Conservation (phyloP, 2,888 invertebrate species). For the Lutraria lutraria region DNA sequence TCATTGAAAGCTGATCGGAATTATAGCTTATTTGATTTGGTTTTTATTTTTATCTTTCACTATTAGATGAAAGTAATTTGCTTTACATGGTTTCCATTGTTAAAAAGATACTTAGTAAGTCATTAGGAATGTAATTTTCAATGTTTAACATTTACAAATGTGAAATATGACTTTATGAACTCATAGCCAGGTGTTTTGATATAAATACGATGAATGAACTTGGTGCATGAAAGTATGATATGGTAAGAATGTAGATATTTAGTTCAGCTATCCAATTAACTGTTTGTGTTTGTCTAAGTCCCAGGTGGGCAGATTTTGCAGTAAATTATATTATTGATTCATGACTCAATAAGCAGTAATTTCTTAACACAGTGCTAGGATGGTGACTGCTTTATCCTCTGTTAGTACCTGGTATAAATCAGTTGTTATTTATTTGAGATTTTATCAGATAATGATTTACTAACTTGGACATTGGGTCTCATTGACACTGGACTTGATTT, state of each 20-base stretch:
- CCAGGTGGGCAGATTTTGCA: conserved; percentile 1
- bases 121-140: too few species aligned
- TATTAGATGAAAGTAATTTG: too few species aligned
- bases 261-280: not conserved
- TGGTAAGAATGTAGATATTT: not conserved
- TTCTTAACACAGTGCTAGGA: not conserved
- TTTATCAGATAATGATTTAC: not conserved
- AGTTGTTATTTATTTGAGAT: conserved; percentile 3
- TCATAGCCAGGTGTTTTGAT: too few species aligned
- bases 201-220: too few species aligned
- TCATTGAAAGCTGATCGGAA: too few species aligned
- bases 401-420: not conserved
- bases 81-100: too few species aligned
- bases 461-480: not conserved
- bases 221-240: too few species aligned
- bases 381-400: not conserved
- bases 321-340: not conserved
- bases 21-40: too few species aligned
- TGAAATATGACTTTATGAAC: too few species aligned
- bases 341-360: not conserved
- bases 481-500: conserved; percentile 1
- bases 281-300: not conserved
- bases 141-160: too few species aligned
- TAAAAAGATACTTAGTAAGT: too few species aligned
- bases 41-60: too few species aligned